Conservation (phyloP, 37 sponge, comb jelly and placozoan species). For the Chondrilla cf. caribensis region DNA sequence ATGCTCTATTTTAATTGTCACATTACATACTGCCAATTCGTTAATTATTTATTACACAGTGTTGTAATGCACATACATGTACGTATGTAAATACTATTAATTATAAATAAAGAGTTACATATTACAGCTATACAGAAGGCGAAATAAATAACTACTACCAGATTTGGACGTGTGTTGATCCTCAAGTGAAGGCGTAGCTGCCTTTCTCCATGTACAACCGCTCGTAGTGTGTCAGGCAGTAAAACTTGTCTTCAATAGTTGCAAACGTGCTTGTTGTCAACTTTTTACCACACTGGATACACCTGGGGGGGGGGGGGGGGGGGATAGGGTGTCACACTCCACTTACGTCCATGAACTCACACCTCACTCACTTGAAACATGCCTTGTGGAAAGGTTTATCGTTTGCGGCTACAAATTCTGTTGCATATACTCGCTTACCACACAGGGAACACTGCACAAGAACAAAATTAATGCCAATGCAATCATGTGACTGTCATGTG, state of each 20-base stretch:
- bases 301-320: not conserved
- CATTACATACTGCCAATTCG: no score
- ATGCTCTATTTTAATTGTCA: no score
- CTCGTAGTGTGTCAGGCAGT: constrained; percentile 48
- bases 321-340: not conserved
- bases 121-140: no score
- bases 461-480: no score
- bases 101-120: no score
- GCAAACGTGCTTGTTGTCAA: constrained; percentile 39
- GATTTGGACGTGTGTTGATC: no score
- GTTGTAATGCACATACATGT: no score
- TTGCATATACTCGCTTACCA: constrained; percentile 43
- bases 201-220: constrained; percentile 31
- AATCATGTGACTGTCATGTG: not conserved
- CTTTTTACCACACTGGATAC: constrained; percentile 22
- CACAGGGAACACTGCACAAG: constrained; percentile 39
- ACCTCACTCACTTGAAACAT: constrained; percentile 43
- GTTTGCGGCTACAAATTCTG: constrained; percentile 57
- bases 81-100: no score
- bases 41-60: no score
- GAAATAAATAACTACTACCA: no score
- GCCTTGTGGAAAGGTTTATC: constrained; percentile 52
- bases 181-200: constrained; percentile 19
- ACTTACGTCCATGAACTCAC: not conserved
- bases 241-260: constrained; percentile 43